A percentile compares a stretch with the other conserved stretches of the same genome.
phyloP scores from a whole-genome alignment of 2,797 vertebrate genomes.

The Rhynchotus rufescens region DNA sequence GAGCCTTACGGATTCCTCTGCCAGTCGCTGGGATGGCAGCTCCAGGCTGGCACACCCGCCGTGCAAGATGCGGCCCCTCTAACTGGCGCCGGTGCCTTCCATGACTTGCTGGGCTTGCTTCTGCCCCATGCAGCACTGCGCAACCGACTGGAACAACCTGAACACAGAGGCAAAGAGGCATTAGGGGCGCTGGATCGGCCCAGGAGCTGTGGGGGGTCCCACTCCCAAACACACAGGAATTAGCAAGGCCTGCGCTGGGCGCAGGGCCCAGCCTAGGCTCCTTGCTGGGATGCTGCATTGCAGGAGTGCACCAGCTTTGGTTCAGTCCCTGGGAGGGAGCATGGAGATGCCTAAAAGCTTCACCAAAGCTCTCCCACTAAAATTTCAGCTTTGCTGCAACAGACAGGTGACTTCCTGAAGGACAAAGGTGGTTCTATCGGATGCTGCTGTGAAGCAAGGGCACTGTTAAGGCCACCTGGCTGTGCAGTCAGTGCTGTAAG shows the following conservation, averaged over 20 bases:
- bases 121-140: conserved; percentile 99
- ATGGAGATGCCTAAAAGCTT: too few relatives aligned
- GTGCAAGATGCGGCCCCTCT: conserved; percentile 49
- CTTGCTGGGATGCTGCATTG: neutral
- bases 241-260: neutral
- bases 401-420: neutral
- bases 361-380: neutral
- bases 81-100: conserved; percentile 98
- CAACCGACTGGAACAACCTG: conserved; percentile 98
- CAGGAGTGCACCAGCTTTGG: neutral
- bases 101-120: conserved; percentile 99
- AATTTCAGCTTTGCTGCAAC: neutral
- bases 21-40: conserved; percentile 21
- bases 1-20: conserved; percentile 75
- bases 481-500: neutral
- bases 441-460: neutral
- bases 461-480: neutral
- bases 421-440: neutral
- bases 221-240: neutral
- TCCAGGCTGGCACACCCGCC: conserved; percentile 49
- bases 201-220: too few relatives aligned
- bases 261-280: too few relatives aligned
- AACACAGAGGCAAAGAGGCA: neutral
- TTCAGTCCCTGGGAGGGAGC: neutral
- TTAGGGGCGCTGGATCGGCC: neutral